phyloP scores from a whole-genome alignment of 2,797 vertebrate genomes.

The Alcedo atthis region DNA sequence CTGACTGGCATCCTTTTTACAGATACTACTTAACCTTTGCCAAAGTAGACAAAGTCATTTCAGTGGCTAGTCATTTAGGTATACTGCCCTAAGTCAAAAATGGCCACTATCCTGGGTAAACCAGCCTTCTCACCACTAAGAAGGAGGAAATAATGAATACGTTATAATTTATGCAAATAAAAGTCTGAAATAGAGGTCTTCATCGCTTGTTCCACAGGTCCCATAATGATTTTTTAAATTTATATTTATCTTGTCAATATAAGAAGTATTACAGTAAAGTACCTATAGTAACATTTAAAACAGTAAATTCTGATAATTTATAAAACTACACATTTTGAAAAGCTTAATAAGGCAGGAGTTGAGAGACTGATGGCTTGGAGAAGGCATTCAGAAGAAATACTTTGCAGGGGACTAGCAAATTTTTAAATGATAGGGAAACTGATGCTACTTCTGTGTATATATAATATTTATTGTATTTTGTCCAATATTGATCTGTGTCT shows the following conservation, averaged over 20 bases:
- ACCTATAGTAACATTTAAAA: neutral
- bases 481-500: rapidly evolving
- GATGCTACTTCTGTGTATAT: neutral
- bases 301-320: neutral
- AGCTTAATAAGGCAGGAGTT: neutral
- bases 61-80: neutral
- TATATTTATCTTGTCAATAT: neutral
- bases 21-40: neutral
- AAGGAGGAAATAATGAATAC: neutral
- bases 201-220: neutral
- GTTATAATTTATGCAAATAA: neutral
- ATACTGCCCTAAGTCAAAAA: neutral
- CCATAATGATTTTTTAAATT: neutral
- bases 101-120: neutral
- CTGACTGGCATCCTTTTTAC: neutral
- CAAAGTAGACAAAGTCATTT: neutral
- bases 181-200: neutral
- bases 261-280: neutral
- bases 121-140: neutral
- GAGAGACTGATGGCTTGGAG: neutral
- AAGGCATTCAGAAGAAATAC: neutral
- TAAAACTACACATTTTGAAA: neutral
- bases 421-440: neutral
- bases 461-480: neutral
- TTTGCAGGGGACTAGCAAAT: neutral